These are phyloP conservation scores for Sclerodermus sp. DNA, from an alignment of 2,888 invertebrate species.

Conservation along the genomic window DNA sequence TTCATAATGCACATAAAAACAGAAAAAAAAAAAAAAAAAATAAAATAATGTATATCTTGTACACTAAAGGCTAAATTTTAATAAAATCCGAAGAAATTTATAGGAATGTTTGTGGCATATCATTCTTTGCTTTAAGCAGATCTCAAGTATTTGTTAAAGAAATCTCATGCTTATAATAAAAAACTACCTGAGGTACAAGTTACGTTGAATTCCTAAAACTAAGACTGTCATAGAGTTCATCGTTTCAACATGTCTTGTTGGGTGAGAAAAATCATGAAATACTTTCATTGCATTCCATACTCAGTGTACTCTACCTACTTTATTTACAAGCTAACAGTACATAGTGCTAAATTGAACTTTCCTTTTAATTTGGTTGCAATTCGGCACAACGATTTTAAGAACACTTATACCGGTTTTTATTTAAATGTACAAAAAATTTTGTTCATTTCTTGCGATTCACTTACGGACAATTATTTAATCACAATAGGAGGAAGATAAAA, in stretches of 20 bases:
- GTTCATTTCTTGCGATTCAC: too few relatives aligned
- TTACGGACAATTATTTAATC: too few relatives aligned
- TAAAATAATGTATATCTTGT: too few relatives aligned
- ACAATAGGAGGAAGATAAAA: too few relatives aligned
- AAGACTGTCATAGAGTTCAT: background rate
- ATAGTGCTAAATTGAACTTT: constrained; percentile 31
- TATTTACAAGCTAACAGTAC: constrained; percentile 49
- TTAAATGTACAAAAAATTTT: background rate
- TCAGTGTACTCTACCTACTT: constrained; percentile 43
- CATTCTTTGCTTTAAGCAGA: constrained; percentile 8
- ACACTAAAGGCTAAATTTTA: too few relatives aligned
- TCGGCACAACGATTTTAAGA: constrained; percentile 25
- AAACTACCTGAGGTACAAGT: too few relatives aligned
- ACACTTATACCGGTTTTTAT: constrained; percentile 25
- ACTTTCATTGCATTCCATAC: constrained; percentile 25
- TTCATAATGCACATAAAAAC: too few relatives aligned
- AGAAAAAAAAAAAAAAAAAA: too few relatives aligned
- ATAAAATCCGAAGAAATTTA: constrained; percentile 9
- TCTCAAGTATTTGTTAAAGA: constrained; percentile 12
- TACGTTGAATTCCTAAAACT: background rate
- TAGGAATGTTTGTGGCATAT: constrained; percentile 23
- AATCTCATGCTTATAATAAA: too few relatives aligned
- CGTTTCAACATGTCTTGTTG: constrained; percentile 1
- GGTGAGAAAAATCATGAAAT: constrained; percentile 32
- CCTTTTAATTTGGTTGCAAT: constrained; percentile 19